These are phyloP conservation scores for Pygoscelis adeliae DNA, from an alignment of 2,113 vertebrate genomes.

Conservation along the genomic window DNA sequence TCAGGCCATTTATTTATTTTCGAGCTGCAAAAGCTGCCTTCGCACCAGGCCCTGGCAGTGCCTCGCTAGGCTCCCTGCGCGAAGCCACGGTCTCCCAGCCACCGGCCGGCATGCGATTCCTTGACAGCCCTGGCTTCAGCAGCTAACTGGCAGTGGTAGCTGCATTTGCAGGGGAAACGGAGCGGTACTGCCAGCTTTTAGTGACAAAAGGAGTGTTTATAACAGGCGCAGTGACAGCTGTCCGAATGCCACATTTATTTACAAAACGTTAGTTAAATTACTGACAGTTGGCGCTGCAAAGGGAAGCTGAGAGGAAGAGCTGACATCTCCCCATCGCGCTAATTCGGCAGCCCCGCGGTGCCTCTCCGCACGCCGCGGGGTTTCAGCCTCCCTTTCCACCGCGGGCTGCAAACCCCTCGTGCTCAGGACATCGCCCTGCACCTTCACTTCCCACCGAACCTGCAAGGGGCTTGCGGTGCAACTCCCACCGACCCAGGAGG, in stretches of 20 bases:
- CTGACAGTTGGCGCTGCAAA: constrained; percentile 72
- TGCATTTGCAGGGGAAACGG: constrained; percentile 44
- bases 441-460: background rate
- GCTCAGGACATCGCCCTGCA: background rate
- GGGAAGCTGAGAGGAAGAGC: constrained; percentile 65
- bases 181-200: constrained; percentile 56
- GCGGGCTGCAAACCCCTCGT: background rate
- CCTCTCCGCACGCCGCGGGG: background rate
- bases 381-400: background rate
- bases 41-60: background rate
- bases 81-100: background rate
- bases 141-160: constrained; percentile 60
- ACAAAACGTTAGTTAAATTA: constrained; percentile 79
- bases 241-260: constrained; percentile 79
- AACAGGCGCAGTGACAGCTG: constrained; percentile 76
- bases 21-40: background rate
- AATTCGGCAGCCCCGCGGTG: background rate
- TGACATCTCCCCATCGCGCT: constrained; percentile 52
- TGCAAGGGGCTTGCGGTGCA: fast-evolving
- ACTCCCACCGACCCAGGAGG: fast-evolving
- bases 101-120: background rate
- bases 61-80: background rate
- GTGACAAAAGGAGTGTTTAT: constrained; percentile 76
- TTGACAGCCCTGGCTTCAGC: constrained; percentile 16
- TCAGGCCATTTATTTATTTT: background rate